Conservation (phyloP, 2,113 vertebrate species). For the Nothocercus julius region DNA sequence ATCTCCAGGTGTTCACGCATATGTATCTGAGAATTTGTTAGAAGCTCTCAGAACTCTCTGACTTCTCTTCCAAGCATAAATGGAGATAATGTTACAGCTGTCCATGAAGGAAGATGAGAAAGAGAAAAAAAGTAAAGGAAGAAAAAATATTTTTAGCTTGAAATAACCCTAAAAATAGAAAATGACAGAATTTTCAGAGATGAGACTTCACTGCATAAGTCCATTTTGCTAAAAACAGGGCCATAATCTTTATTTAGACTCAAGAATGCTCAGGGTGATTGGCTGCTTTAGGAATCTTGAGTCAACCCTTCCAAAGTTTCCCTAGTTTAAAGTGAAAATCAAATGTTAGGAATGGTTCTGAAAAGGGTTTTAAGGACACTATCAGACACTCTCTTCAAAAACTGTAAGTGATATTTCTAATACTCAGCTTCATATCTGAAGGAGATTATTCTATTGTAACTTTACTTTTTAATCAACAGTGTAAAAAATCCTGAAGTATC, state of each 20-base stretch:
- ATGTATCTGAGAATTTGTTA: background rate
- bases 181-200: background rate
- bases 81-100: background rate
- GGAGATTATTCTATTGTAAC: background rate
- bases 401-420: background rate
- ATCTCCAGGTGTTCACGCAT: background rate
- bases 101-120: background rate
- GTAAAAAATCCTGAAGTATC: background rate
- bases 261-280: background rate
- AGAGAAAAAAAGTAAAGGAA: background rate
- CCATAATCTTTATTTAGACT: background rate
- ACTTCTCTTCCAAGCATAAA: background rate
- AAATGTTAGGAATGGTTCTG: background rate
- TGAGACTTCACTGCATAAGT: background rate
- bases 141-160: background rate
- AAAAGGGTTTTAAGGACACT: background rate
- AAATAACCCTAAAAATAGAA: background rate
- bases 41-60: background rate
- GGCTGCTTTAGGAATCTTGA: background rate
- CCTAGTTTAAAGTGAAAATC: background rate
- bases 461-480: background rate
- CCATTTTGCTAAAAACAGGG: background rate
- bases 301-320: background rate
- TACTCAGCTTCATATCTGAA: background rate
- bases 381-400: no score